Base-by-base conservation (phyloP, 2,113 vertebrate species). In the Istiophorus platypterus region DNA sequence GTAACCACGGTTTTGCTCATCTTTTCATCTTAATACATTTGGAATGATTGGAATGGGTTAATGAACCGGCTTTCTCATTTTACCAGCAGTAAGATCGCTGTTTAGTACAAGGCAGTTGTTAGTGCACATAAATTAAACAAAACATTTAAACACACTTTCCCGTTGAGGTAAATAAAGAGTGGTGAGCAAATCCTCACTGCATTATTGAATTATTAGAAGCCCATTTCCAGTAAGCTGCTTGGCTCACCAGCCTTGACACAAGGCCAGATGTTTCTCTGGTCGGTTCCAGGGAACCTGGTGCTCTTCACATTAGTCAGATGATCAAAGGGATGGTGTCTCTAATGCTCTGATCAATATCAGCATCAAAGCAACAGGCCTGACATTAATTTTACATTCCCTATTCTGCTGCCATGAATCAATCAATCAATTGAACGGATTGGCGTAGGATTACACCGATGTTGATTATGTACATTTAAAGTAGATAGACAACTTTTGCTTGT, bases 151-250 rank as follows among this genome's bases (percentile, higher is more conserved):
- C 68, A 72, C 72, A 57, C 12, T 2, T 31, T 10, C 39, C 62
- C 45, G 29, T 7, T 31, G 29, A 59, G 65, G 54, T 80, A 65
- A 88, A 89, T 66, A 81, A 84, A 74, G 67, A 82, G 0, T 5
- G 18, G 34, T 7, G 9, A 85, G 72, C 47, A 5, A 74, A 54
- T 15, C 54, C 41, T 69, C 76, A 83, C 61, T 85, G 58, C 47
- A 27, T 24, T 80, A 68, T 63, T 85, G 71, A 78, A 74, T 78
- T 54, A 66, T 79, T 67, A 56, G 29, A 66, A 72, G 52, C 49
- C 24, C 7, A 37, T 69, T 87, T 86, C 85, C 84, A 86, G 77
- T 58, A 83, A 88, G 64, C 27, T 8, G 2, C 47, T 49, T 56
- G 22, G 22, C 42, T 34, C 27, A 65, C 24, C 45, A 56, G 51